Evolutionary conservation across 2,113 vertebrate genomes (phyloP).

Genomic region (Catagonus wagneri): DNA sequence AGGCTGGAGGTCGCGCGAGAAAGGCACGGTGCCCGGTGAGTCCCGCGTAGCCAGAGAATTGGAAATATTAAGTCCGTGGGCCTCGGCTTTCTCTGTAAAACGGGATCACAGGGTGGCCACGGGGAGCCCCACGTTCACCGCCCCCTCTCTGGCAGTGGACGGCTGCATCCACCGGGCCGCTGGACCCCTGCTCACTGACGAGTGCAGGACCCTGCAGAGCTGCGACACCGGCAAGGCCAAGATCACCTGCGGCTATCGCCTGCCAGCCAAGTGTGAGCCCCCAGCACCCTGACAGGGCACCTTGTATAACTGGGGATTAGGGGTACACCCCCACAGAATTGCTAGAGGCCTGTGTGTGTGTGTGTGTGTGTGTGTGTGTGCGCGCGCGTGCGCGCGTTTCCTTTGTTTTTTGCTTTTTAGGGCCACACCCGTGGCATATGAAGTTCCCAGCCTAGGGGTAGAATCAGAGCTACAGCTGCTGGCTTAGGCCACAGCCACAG

Average conservation of each 20-base stretch:
- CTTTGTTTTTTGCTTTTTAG: too few species aligned
- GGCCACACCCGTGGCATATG: too few species aligned
- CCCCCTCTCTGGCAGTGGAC: slow-evolving; percentile 88
- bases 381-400: too few species aligned
- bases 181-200: slow-evolving; percentile 90
- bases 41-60: neutral
- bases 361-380: too few species aligned
- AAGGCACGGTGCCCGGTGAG: neutral
- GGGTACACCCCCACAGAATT: neutral
- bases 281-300: neutral
- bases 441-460: too few species aligned
- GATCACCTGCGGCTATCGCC: slow-evolving; percentile 92
- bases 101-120: neutral
- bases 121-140: neutral
- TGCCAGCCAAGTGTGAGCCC: slow-evolving; percentile 94
- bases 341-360: neutral
- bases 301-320: neutral
- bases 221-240: slow-evolving; percentile 94
- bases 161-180: slow-evolving; percentile 93
- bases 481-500: too few species aligned
- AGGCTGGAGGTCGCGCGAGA: neutral
- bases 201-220: slow-evolving; percentile 91
- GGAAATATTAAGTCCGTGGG: too few species aligned
- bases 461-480: too few species aligned
- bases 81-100: neutral